Percentiles rank a stretch among this genome's conserved stretches.
Conservation (phyloP, 2,797 vertebrate genomes). For the Typhlichthys eigenmanni region DNA sequence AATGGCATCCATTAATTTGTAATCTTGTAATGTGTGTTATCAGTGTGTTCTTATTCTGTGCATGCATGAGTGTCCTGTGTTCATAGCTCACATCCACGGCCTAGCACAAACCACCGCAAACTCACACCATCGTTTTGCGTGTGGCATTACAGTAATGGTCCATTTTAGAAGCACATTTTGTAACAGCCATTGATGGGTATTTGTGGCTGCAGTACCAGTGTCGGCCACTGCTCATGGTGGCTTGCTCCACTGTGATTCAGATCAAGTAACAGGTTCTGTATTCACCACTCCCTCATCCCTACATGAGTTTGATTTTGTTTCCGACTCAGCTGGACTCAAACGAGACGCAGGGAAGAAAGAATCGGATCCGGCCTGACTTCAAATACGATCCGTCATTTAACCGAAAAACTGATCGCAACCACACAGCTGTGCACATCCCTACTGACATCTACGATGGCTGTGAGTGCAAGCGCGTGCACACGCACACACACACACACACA, state of each 20-base stretch:
- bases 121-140: too few species aligned
- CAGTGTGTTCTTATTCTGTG: too few species aligned
- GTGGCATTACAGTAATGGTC: too few species aligned
- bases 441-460: conserved; percentile 99
- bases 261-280: background rate
- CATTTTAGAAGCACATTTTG: too few species aligned
- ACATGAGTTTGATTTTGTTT: conserved; percentile 5
- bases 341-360: conserved; percentile 87
- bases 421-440: conserved; percentile 96
- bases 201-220: too few species aligned
- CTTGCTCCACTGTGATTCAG: too few species aligned
- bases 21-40: too few species aligned
- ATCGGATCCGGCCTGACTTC: conserved; percentile 89
- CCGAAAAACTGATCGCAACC: conserved; percentile 89
- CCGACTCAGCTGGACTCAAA: conserved; percentile 85
- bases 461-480: conserved; percentile 76
- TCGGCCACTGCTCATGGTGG: too few species aligned
- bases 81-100: background rate
- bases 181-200: too few species aligned
- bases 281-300: background rate
- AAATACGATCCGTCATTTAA: conserved; percentile 88
- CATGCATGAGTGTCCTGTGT: too few species aligned
- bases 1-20: too few species aligned
- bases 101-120: background rate
- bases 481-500: background rate